Percentiles rank a stretch among this genome's conserved stretches.
Conservation (phyloP, 1,140 invertebrate genomes). For the Lysiphlebus fabarum region DNA sequence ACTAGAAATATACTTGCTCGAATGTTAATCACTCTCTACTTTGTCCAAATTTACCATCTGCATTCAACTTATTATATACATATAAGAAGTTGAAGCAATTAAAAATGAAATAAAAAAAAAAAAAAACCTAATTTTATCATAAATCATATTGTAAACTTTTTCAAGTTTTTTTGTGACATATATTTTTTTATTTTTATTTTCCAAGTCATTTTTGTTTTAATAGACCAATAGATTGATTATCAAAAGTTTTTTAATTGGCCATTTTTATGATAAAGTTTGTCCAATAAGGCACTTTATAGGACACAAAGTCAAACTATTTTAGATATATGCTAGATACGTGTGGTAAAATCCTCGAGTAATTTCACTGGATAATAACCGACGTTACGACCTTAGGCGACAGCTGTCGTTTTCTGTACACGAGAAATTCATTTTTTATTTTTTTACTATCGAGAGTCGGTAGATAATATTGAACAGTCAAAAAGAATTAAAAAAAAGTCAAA, state of each 20-base stretch:
- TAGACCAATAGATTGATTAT: conserved; percentile 15
- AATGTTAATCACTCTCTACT: too few relatives aligned
- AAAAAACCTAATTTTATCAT: too few relatives aligned
- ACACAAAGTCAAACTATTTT: conserved; percentile 1
- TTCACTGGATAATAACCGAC: conserved; percentile 13
- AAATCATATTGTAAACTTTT: too few relatives aligned
- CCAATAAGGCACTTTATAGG: conserved; percentile 2
- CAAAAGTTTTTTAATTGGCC: conserved; percentile 13
- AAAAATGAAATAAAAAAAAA: too few relatives aligned
- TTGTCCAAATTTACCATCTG: too few relatives aligned
- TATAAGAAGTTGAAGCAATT: too few relatives aligned
- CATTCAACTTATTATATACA: too few relatives aligned
- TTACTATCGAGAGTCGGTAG: not conserved
- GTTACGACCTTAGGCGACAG: conserved; percentile 14
- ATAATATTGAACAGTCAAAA: not conserved
- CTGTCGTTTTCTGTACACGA: conserved; percentile 6
- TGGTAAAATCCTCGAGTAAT: conserved; percentile 20
- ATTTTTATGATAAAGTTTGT: conserved; percentile 15
- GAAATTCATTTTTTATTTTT: conserved; percentile 3
- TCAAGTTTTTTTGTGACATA: too few relatives aligned
- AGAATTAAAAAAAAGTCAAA: not conserved
- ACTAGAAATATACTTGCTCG: too few relatives aligned
- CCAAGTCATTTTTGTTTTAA: not conserved
- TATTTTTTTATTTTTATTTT: too few relatives aligned
- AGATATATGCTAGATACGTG: conserved; percentile 1